Evolutionary conservation across 2,888 invertebrate genomes (phyloP), one percentile per base, ranked within the genome.

Genomic region (Clivina fossor): DNA sequence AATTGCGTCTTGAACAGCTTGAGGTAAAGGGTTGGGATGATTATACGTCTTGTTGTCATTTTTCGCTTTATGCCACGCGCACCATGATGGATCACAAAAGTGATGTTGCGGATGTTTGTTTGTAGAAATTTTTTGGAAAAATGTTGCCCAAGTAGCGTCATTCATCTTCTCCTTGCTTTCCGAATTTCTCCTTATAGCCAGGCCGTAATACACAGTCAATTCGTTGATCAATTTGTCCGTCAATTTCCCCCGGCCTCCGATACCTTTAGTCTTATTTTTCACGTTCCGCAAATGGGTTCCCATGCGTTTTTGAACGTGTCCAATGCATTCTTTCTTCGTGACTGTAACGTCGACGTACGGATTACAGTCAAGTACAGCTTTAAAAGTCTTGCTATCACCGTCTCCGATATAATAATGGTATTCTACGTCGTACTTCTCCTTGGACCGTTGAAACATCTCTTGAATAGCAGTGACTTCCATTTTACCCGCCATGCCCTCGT

Each of bases 391-490:
- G 32, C 32, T 32, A 15, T 32, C 32, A 13, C 32, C 32, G 32
- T 32, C 32, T 32, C 32, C 32, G n/a, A 32, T 32, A 32, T 32
- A 32, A 32, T 32, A 13, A 13, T 32, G n/a, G 15, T 32, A 32
- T 11, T 32, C n/a, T 11, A 11, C n/a, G 32, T 32, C 15, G 15
- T 15, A 32, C 4, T 32, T 32, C 15, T 32, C 32, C 54, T 59
- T 51, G 18, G 63, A 62, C 8, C 60, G 57, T 22, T 30, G 30
- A 16, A 62, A 63, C 51, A 60, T 59, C 54, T 59, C 57, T 7
- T 56, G 32, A 24, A 59, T 49, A 15, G 54, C 48, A 40, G 57
- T 57, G n/a, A 58, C 60, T 47, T 62, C 58, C 59, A 62, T 63
- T 33, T 62, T 61, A 13, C 61, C 61, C 28, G 62, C 33, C 26